These are phyloP conservation scores for Rhynchophorus ferrugineus DNA, from an alignment of 1,140 invertebrate species.

Conservation along the genomic window DNA sequence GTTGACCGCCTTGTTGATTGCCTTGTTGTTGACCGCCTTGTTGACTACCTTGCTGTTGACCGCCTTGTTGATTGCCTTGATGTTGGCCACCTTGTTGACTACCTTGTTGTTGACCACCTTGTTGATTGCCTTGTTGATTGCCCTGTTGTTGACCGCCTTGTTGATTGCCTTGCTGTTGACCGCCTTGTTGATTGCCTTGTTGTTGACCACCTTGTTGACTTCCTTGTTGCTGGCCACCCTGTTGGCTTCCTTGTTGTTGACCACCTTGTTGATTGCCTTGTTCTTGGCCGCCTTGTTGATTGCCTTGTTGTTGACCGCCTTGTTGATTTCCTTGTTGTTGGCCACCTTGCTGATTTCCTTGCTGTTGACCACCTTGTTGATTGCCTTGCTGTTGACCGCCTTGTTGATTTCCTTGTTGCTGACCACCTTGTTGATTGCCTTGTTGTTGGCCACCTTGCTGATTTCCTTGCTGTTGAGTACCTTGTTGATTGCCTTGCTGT, in stretches of 20 bases:
- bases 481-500: conserved; percentile 7
- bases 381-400: conserved; percentile 7
- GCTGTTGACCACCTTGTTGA: conserved; percentile 24
- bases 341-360: conserved; percentile 4
- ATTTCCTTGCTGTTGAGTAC: conserved; percentile 7
- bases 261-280: neutral
- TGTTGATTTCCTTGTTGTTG: neutral
- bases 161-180: conserved; percentile 22
- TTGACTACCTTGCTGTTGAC: conserved; percentile 12
- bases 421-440: neutral
- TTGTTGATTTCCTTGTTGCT: conserved; percentile 8
- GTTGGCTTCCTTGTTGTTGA: conserved; percentile 2
- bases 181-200: neutral
- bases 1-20: conserved; percentile 13
- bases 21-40: conserved; percentile 23
- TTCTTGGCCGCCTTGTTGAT: neutral
- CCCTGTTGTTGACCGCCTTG: conserved; percentile 7
- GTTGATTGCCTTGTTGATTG: conserved; percentile 29
- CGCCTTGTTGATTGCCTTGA: conserved; percentile 20
- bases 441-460: neutral
- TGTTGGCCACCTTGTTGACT: conserved; percentile 21
- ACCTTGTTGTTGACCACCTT: conserved; percentile 30
- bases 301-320: conserved; percentile 5
- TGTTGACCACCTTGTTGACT: conserved; percentile 14
- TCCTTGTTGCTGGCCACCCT: conserved; percentile 25